These are phyloP conservation scores for Semnornis frantzii DNA, from an alignment of 2,113 vertebrate genomes.

Conservation along the genomic window DNA sequence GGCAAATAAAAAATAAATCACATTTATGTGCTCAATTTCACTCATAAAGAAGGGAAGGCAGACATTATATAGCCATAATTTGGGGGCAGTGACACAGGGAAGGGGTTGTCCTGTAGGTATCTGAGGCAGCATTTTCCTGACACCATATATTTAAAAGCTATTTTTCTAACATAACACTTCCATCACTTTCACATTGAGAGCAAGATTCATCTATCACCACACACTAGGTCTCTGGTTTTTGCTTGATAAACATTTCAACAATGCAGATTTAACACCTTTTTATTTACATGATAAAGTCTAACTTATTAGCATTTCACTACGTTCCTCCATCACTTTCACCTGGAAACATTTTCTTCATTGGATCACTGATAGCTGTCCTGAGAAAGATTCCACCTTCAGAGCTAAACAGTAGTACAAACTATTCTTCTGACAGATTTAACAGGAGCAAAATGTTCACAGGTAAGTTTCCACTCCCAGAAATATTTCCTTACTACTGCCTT, in stretches of 20 bases:
- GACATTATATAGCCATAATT: neutral
- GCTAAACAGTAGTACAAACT: neutral
- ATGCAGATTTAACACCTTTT: neutral
- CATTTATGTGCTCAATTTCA: slow-evolving; percentile 27
- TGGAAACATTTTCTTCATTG: neutral
- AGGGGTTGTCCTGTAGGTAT: neutral
- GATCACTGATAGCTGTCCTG: neutral
- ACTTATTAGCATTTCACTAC: neutral
- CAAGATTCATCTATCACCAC: neutral
- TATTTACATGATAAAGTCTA: neutral
- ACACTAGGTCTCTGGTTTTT: neutral
- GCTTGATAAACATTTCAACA: neutral
- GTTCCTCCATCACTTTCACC: neutral
- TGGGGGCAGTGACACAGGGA: neutral
- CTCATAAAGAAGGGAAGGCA: neutral
- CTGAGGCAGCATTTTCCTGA: neutral
- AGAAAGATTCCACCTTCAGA: neutral
- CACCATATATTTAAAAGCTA: neutral
- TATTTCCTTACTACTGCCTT: neutral
- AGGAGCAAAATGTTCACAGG: neutral
- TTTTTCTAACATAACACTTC: neutral
- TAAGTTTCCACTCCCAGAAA: neutral
- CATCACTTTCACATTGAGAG: neutral
- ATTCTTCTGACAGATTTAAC: neutral
- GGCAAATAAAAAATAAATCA: neutral